Percentiles rank a stretch among this genome's conserved stretches.
phyloP scores from a whole-genome alignment of 1,140 invertebrate genomes.

The Macrocentrus cingulum region DNA sequence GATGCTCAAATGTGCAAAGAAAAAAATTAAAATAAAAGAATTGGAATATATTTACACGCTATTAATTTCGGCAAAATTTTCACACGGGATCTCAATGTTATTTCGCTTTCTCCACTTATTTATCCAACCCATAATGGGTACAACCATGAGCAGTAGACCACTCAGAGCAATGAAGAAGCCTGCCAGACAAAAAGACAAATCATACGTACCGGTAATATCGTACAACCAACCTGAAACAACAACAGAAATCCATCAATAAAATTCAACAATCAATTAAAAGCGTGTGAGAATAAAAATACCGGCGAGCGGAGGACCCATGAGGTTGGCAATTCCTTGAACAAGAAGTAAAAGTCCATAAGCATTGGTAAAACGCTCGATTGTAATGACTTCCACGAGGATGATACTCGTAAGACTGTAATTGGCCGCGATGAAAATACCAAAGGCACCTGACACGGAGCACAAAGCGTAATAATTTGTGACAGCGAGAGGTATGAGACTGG shows the following conservation, averaged over 20 bases:
- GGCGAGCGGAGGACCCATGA: slow-evolving; percentile 83
- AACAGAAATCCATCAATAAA: slow-evolving; percentile 12
- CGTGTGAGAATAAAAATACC: slow-evolving; percentile 57
- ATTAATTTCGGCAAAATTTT: slow-evolving; percentile 45
- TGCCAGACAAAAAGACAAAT: slow-evolving; percentile 83
- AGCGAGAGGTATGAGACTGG: slow-evolving; percentile 69
- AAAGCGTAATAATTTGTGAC: slow-evolving; percentile 64
- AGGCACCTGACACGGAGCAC: slow-evolving; percentile 68
- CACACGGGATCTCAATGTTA: slow-evolving; percentile 34
- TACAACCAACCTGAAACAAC: slow-evolving; percentile 74
- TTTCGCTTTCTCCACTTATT: slow-evolving; percentile 40
- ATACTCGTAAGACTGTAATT: slow-evolving; percentile 86
- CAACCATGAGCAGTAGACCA: slow-evolving; percentile 73
- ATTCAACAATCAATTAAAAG: too few relatives aligned
- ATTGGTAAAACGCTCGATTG: slow-evolving; percentile 84
- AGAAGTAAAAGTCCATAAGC: slow-evolving; percentile 85
- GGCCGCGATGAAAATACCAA: slow-evolving; percentile 83
- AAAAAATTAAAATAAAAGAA: too few relatives aligned
- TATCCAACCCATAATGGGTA: slow-evolving; percentile 62
- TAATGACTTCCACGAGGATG: slow-evolving; percentile 82
- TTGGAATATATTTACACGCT: slow-evolving; percentile 47
- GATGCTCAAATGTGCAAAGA: too few relatives aligned
- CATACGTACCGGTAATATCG: slow-evolving; percentile 76
- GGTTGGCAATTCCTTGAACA: slow-evolving; percentile 85
- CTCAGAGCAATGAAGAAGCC: slow-evolving; percentile 84